A percentile compares a stretch with the other conserved stretches of the same genome.
phyloP scores from a whole-genome alignment of 2,113 vertebrate genomes.

The Nibea coibor region DNA sequence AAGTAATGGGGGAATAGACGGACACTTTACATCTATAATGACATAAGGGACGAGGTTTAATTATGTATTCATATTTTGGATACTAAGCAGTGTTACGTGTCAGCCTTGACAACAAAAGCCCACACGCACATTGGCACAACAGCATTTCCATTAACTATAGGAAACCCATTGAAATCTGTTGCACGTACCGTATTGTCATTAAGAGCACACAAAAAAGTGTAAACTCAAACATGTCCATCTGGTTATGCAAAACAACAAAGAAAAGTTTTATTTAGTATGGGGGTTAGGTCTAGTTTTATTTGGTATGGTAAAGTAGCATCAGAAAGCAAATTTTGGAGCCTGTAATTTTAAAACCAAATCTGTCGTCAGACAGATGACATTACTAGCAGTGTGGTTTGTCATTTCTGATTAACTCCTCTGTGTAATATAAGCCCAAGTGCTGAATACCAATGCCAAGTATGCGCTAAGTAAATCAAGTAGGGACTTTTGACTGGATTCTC shows the following conservation, averaged over 20 bases:
- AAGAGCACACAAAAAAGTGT: neutral
- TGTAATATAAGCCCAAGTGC: neutral
- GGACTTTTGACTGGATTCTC: neutral
- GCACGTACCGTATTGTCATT: no score
- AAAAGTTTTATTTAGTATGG: neutral
- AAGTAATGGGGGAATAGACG: neutral
- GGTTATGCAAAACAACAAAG: neutral
- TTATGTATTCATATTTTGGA: neutral
- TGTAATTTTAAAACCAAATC: neutral
- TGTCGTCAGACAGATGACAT: neutral
- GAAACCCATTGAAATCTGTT: neutral
- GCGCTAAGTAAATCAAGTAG: neutral
- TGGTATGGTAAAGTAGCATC: no score
- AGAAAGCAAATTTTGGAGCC: neutral
- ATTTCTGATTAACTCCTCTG: neutral
- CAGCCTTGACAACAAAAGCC: neutral
- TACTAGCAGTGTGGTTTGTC: neutral
- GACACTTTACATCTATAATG: conserved; percentile 3
- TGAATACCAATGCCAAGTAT: neutral
- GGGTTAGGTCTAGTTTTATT: no score
- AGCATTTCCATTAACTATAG: no score
- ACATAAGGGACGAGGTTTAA: neutral
- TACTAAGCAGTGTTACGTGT: neutral
- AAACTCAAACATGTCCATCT: neutral
- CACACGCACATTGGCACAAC: no score